Base-by-base conservation (phyloP, 2,797 vertebrate species). In the Hapalemur alaotrensis region DNA sequence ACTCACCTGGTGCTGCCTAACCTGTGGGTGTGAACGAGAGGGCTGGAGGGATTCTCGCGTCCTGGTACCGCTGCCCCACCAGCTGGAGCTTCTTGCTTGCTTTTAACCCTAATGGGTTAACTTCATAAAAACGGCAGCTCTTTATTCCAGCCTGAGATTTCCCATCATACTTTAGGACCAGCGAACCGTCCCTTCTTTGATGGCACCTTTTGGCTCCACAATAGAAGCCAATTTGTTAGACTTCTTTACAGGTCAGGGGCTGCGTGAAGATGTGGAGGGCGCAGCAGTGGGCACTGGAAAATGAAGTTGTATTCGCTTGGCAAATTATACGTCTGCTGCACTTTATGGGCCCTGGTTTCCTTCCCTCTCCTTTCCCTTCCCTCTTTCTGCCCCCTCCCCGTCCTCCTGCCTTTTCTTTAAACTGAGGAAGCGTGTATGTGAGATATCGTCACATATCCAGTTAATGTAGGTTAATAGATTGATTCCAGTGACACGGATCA, bases 221-320 rank as follows among this genome's bases (percentile, higher is more conserved):
- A 99, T 99, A 99, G 99, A 99, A 99, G 99, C 99, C 99, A 99
- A 99, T 99, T 99, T 99, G 99, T 99, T 99, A 99, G 99, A 99
- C 99, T 99, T 99, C 99, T 99, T 99, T 99, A 99, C 99, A 99
- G 99, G 99, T 99, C 99, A 99, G 99, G 99, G 99, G 99, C 99
- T 99, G 99, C 98, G 95, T 99, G 99, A 99, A 99, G 99, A 99
- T 99, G 98, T 99, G 98, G 98, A 99, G 99, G 99, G 99, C 97
- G 97, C 99, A 98, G 98, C 98, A 98, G 98, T 98, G 99, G 99
- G 99, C 99, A 98, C 98, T 98, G 98, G 99, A 99, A 99, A 99
- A 99, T 99, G 99, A 99, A 99, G 99, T 99, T 99, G 99, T 99
- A 99, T 99, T 99, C 98, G 90, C 99, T 99, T 99, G 99, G 99